Conservation (phyloP, 2,113 vertebrate species). For the Paralichthys olivaceus region DNA sequence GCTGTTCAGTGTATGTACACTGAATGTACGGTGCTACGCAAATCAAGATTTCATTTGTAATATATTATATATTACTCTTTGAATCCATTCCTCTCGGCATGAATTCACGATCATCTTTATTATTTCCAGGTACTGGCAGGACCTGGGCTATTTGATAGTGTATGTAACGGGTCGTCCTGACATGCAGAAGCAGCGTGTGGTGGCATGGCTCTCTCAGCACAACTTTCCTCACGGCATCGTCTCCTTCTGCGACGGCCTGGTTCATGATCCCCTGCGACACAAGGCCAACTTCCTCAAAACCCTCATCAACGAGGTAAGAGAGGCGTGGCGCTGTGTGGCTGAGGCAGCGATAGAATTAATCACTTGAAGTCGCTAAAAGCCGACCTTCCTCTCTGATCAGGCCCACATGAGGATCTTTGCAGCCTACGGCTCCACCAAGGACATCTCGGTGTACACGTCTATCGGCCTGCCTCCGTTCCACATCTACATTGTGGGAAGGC, state of each 20-base stretch:
- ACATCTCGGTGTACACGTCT: conserved; percentile 94
- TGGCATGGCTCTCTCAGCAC: conserved; percentile 98
- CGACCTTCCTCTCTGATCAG: conserved; percentile 70
- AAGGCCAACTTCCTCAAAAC: conserved; percentile 97
- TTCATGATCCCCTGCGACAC: conserved; percentile 96
- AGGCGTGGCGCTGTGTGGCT: too few species aligned
- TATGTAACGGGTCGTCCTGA: conserved; percentile 97
- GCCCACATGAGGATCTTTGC: conserved; percentile 94
- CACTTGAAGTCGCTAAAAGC: not conserved
- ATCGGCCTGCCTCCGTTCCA: conserved; percentile 92
- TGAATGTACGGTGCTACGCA: not conserved
- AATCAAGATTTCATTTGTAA: too few species aligned
- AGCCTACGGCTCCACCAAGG: conserved; percentile 96
- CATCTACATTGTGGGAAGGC: conserved; percentile 96
- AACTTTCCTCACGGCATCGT: conserved; percentile 98
- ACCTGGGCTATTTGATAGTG: conserved; percentile 97
- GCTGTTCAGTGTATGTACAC: not conserved
- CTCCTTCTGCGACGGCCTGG: conserved; percentile 96
- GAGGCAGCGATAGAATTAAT: not conserved
- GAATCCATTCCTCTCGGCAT: not conserved
- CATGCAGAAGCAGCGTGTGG: conserved; percentile 99
- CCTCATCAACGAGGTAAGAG: conserved; percentile 88
- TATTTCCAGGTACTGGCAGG: conserved; percentile 94
- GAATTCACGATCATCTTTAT: not conserved
- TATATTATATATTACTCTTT: not conserved